Evolutionary conservation across 1,140 invertebrate species (phyloP), one percentile per base, ranked within the genome.

Genomic region (Aphaenogaster floridana): DNA sequence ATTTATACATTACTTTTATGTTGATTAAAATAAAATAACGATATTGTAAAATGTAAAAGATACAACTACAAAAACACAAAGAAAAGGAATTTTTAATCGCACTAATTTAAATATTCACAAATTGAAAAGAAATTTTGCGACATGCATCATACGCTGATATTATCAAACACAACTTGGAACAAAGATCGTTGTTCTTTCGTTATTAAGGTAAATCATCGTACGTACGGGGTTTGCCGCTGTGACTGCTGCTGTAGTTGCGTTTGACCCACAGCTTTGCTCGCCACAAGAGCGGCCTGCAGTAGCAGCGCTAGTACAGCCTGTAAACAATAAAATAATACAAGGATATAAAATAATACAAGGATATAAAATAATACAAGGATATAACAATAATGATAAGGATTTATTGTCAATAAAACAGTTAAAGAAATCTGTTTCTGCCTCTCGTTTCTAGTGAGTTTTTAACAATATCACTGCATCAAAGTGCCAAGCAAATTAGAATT

Each of bases 301-400:
- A 96, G 93, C 87, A 94, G 89, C 61, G 92, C 94, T 93, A 96
- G 90, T 85, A 93, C 93, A 94, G 93, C 93, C 95, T 96, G 92
- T 61, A 91, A 93, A 85, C 34, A 90, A 91, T 8, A 11, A 59
- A 86, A 88, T 80, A 8, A 17, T 28, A 57, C 3, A n/a, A n/a
- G n/a, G n/a, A n/a, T n/a, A n/a, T n/a, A n/a, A n/a, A n/a, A n/a
- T n/a, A n/a, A n/a, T n/a, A n/a, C n/a, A n/a, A n/a, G n/a, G n/a
- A n/a, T n/a, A n/a, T n/a, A n/a, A n/a, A n/a, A n/a, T n/a, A n/a
- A n/a, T n/a, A n/a, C n/a, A n/a, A n/a, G n/a, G n/a, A n/a, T n/a
- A n/a, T n/a, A n/a, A n/a, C n/a, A n/a, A n/a, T n/a, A n/a, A 74
- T 78, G 11, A 76, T 17, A 5, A 66, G 45, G 68, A 68, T 68